phyloP scores from a whole-genome alignment of 2,888 invertebrate species.

The Drosophila aldrichi region DNA sequence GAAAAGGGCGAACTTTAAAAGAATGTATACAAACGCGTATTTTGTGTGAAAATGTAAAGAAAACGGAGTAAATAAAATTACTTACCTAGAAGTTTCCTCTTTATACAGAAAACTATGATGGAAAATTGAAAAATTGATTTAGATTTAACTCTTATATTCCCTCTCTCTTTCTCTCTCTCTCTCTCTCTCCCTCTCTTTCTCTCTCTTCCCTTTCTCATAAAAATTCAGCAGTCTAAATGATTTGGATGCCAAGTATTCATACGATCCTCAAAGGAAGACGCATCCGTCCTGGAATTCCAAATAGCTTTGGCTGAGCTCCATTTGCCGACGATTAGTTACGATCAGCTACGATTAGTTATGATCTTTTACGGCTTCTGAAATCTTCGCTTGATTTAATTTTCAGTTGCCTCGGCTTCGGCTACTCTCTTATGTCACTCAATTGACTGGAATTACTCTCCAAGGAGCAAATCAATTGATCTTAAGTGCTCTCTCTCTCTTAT shows the following conservation, averaged over 20 bases:
- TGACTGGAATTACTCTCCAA: slow-evolving; percentile 23
- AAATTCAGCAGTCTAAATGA: no score
- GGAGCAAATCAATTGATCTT: slow-evolving; percentile 27
- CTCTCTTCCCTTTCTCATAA: no score
- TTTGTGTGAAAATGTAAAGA: neutral
- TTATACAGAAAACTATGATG: neutral
- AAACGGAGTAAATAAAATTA: neutral
- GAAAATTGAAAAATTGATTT: neutral
- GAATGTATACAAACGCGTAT: neutral
- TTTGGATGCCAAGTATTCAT: neutral
- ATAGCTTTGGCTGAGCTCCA: neutral
- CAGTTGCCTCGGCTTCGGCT: neutral
- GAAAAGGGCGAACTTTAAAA: neutral
- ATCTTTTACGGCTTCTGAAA: neutral
- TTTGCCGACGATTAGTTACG: neutral
- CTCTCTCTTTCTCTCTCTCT: no score
- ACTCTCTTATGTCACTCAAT: neutral
- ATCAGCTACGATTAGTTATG: slow-evolving; percentile 6
- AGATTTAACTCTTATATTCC: no score
- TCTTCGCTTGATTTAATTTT: slow-evolving; percentile 6
- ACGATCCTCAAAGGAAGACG: neutral
- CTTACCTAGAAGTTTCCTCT: neutral
- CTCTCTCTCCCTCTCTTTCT: no score
- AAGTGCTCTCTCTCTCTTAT: slow-evolving; percentile 11
- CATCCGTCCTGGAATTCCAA: neutral